Percentiles rank a stretch among this genome's conserved stretches.
Conservation (phyloP, 1,140 invertebrate species). For the Ectropis grisescens region DNA sequence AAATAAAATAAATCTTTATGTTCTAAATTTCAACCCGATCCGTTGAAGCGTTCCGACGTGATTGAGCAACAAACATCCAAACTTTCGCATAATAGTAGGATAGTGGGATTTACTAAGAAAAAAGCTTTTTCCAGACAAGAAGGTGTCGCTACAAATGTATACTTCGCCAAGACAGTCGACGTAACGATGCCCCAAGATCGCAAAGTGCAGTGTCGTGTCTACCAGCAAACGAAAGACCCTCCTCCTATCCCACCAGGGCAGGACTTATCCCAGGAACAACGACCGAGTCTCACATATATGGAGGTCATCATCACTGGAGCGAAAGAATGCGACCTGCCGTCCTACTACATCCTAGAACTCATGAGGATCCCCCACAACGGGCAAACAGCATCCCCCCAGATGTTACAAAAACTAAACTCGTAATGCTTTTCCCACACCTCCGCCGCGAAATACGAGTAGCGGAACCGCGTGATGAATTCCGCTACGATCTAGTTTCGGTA, state of each 20-base stretch:
- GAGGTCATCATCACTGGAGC: conserved; percentile 76
- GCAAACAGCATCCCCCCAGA: conserved; percentile 37
- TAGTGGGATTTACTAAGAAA: too few species aligned
- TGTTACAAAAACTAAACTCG: conserved; percentile 46
- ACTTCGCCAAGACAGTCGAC: conserved; percentile 74
- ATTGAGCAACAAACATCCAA: too few species aligned
- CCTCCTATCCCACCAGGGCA: conserved; percentile 45
- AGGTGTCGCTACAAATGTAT: conserved; percentile 78
- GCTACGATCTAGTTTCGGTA: too few species aligned
- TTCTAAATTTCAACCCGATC: too few species aligned
- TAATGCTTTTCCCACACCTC: too few species aligned
- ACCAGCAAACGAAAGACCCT: conserved; percentile 72
- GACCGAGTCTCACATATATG: conserved; percentile 81
- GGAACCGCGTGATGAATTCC: too few species aligned
- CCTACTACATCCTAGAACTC: conserved; percentile 41
- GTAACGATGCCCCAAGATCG: conserved; percentile 69
- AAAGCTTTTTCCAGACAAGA: conserved; percentile 81
- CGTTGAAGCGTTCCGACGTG: too few species aligned
- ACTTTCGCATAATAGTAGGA: too few species aligned
- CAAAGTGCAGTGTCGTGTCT: conserved; percentile 74
- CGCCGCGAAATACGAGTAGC: too few species aligned
- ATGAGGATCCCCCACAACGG: conserved; percentile 55
- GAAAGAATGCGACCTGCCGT: conserved; percentile 75
- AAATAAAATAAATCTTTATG: too few species aligned
- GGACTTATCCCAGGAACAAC: conserved; percentile 68